A percentile compares a stretch with the other conserved stretches of the same genome.
Evolutionary conservation across 2,797 vertebrate species (phyloP).

Genomic region (Hippopotamyrus pictus): DNA sequence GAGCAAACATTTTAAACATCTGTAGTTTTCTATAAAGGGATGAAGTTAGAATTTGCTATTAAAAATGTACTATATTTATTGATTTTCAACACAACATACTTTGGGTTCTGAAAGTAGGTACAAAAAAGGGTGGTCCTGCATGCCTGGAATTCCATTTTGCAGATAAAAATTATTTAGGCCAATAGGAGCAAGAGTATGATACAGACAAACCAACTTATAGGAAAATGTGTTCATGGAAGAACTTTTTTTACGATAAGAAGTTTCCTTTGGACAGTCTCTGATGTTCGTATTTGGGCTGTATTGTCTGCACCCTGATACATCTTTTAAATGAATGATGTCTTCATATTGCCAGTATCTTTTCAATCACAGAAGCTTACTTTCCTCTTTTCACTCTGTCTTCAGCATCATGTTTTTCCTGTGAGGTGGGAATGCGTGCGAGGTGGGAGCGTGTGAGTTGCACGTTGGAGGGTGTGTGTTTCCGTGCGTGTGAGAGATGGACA

Average conservation of each 20-base stretch:
- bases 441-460: neutral
- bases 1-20: neutral
- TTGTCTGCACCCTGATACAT: neutral
- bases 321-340: neutral
- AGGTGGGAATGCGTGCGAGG: neutral
- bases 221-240: neutral
- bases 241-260: neutral
- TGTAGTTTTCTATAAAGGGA: neutral
- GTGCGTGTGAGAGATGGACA: slow-evolving; percentile 23
- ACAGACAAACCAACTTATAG: neutral
- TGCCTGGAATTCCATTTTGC: neutral
- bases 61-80: neutral
- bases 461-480: neutral
- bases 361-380: neutral
- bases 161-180: neutral
- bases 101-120: neutral
- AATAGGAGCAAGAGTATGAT: neutral
- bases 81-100: neutral
- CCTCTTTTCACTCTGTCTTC: neutral
- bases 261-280: neutral
- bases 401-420: neutral
- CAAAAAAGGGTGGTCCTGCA: neutral
- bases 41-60: neutral
- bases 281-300: neutral
- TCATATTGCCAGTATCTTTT: neutral